Evolutionary conservation across 1,140 invertebrate species (phyloP), one percentile per base, ranked within the genome.

Genomic region (Uloborus diversus): DNA sequence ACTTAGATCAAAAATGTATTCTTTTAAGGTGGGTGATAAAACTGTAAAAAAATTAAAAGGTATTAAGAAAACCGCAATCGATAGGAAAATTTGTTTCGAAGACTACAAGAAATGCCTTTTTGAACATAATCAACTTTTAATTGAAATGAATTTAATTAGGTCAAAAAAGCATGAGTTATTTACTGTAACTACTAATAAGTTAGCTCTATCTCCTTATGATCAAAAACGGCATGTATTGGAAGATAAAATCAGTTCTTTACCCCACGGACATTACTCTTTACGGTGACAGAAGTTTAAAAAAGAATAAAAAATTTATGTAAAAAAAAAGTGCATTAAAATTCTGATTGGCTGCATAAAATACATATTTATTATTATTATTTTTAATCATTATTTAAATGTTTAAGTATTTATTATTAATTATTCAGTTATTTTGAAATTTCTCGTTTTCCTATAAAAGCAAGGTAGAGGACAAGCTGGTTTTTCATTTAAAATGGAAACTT

Each of bases 1-100:
- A 11, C 66, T 88, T 51, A 81, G 84, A 66, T 80, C 85, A n/a
- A 89, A 89, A 84, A 85, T 87, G 82, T 88, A 88, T 82, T 71
- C 84, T 14, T 81, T 83, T 30, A 83, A 69, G 79, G 59, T 82
- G 57, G 42, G 81, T 23, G n/a, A n/a, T n/a, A 69, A 79, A 85
- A 85, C 69, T 53, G 0, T 23, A 20, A 73, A 81, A 75, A 82
- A 81, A 49, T 61, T 56, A 0, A 84, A 84, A 49, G 79, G 78
- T 0, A 76, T 82, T 27, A 82, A 81, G n/a, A 84, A 81, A 27
- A n/a, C n/a, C n/a, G n/a, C n/a, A n/a, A n/a, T n/a, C n/a, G n/a
- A n/a, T n/a, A n/a, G n/a, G n/a, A n/a, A n/a, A n/a, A n/a, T n/a
- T n/a, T 20, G 20, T 47, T 47, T 42, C 17, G 65, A 47, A 3